phyloP scores from a whole-genome alignment of 2,888 invertebrate genomes.

The Globia sparganii region DNA sequence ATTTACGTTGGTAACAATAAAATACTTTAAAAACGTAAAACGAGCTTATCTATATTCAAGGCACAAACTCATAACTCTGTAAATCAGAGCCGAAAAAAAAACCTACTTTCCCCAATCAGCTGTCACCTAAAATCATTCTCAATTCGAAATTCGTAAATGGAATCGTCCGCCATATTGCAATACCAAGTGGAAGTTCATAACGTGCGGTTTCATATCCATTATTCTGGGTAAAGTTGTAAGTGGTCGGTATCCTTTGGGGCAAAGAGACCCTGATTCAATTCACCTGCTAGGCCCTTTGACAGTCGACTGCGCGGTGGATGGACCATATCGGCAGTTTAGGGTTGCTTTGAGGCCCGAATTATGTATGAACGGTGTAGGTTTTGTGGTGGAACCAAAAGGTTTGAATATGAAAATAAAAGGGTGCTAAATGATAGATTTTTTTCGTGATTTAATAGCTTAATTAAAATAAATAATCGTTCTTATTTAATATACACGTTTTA shows the following conservation, averaged over 20 bases:
- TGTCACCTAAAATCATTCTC: slow-evolving; percentile 37
- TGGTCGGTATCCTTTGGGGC: slow-evolving; percentile 77
- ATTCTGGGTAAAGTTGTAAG: slow-evolving; percentile 85
- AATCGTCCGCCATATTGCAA: slow-evolving; percentile 66
- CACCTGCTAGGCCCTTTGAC: slow-evolving; percentile 82
- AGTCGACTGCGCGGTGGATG: slow-evolving; percentile 60
- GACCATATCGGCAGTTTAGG: slow-evolving; percentile 75
- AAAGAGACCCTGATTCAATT: slow-evolving; percentile 82
- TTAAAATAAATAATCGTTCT: background rate
- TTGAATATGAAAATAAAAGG: slow-evolving; percentile 13
- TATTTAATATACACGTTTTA: background rate
- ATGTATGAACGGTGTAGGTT: slow-evolving; percentile 43
- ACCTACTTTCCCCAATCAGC: slow-evolving; percentile 6
- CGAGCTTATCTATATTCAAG: background rate
- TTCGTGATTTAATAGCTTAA: background rate
- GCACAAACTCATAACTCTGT: background rate
- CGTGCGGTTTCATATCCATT: slow-evolving; percentile 84
- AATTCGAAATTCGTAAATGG: slow-evolving; percentile 61
- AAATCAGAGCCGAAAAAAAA: background rate
- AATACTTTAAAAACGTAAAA: background rate
- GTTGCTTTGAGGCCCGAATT: slow-evolving; percentile 64
- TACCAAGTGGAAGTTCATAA: slow-evolving; percentile 75
- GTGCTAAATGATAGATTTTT: background rate
- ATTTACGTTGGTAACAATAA: background rate
- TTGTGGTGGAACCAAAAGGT: slow-evolving; percentile 18